Evolutionary conservation across 2,797 vertebrate species (phyloP), one percentile per base, ranked within the genome.

Genomic region (Cossypha caffra): DNA sequence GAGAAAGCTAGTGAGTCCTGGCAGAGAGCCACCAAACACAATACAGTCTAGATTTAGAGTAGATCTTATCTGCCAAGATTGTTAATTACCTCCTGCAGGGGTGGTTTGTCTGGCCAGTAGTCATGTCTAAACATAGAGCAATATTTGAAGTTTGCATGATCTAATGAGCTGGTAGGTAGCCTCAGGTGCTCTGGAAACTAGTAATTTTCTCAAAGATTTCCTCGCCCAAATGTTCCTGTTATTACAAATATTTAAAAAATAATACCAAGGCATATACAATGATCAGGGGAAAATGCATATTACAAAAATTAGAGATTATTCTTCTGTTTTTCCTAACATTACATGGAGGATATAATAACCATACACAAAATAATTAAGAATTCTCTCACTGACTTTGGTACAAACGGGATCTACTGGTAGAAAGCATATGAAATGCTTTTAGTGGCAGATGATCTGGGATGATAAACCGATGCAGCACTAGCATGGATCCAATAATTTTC

Each of bases 21-120:
- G 80, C 89, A 87, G 52, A 76, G 38, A 72, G 71, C 58, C 84
- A 95, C 63, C 20, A 66, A 95, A 79, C 40, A 89, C 74, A 92
- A 52, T 67, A 37, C 47, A 58, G 51, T 68, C 67, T 85, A 79
- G 81, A 91, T 85, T 81, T 73, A 91, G 47, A 66, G 52, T 10
- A 89, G 71, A 81, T 59, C 40, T 76, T 75, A 75, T 75, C 86
- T 84, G 72, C 68, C 40, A 77, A 71, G 64, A 61, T 77, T 52
- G 14, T 58, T 78, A 88, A 86, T 94, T 90, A 86, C 43, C 68
- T 87, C 35, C 59, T 94, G 63, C n/a, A 81, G 45, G 61, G 9
- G 59, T 85, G 48, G 43, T 64, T 76, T 76, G 20, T 79, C 78
- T 83, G 72, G 33, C 66, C 66, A 50, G 42, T 26, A 84, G 73